These are phyloP conservation scores for Cossypha niveicapilla DNA, from an alignment of 2,797 vertebrate species.

Conservation along the genomic window DNA sequence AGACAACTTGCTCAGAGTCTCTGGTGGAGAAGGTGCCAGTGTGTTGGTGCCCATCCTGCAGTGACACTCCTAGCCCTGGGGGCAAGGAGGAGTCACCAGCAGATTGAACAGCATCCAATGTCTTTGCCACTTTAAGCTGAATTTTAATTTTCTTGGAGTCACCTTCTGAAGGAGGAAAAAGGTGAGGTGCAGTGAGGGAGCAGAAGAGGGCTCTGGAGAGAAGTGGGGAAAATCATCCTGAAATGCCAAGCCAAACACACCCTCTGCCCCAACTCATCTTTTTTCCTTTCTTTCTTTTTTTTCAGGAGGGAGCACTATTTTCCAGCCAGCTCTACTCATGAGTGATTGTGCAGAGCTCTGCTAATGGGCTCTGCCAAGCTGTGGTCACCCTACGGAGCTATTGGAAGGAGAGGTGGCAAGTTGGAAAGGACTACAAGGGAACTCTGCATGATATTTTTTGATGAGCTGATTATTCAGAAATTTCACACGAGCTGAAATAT, in stretches of 20 bases:
- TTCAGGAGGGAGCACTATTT: neutral
- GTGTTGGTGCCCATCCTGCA: neutral
- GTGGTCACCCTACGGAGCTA: slow-evolving; percentile 44
- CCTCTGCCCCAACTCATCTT: neutral
- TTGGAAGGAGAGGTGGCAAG: slow-evolving; percentile 52
- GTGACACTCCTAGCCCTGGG: accelerated
- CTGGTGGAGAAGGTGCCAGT: neutral
- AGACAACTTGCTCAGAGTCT: neutral
- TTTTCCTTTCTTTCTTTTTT: too few relatives aligned
- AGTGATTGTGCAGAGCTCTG: slow-evolving; percentile 39
- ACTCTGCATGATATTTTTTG: slow-evolving; percentile 62
- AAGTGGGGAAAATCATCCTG: neutral
- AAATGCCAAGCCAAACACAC: neutral
- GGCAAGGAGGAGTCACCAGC: neutral
- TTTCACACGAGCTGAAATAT: slow-evolving; percentile 45
- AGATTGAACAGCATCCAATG: neutral
- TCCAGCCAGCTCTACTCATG: neutral
- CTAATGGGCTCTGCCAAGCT: slow-evolving; percentile 55
- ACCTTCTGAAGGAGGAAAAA: neutral
- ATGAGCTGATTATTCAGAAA: slow-evolving; percentile 66
- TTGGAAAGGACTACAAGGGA: slow-evolving; percentile 53
- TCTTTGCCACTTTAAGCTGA: neutral
- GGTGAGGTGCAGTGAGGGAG: neutral
- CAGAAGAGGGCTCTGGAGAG: neutral
- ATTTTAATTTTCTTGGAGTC: neutral